Percentiles rank a stretch among this genome's conserved stretches.
Evolutionary conservation across 2,113 vertebrate species (phyloP).

Genomic region (Ailurus styani): DNA sequence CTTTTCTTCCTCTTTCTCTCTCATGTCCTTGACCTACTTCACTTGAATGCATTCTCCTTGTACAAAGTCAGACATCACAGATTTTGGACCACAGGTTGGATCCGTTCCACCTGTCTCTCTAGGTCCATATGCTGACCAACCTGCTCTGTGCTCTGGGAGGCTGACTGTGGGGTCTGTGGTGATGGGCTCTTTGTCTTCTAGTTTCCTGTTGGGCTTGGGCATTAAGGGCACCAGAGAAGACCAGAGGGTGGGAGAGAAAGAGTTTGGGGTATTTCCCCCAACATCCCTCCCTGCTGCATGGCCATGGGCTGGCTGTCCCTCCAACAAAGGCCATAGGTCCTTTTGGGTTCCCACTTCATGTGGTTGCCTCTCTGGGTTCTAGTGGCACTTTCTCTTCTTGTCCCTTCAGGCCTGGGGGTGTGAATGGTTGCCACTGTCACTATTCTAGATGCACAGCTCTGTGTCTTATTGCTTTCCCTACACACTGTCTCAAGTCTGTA

Average conservation of each 20-base stretch:
- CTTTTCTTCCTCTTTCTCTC: not conserved
- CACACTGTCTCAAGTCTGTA: accelerated
- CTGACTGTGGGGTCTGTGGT: not conserved
- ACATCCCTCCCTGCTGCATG: not conserved
- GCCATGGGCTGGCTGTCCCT: not conserved
- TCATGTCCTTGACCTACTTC: not conserved
- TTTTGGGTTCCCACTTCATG: too few relatives aligned
- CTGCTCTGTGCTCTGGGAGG: not conserved
- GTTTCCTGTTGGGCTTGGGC: not conserved
- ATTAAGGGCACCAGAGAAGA: not conserved
- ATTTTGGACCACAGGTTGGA: accelerated
- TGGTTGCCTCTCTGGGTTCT: not conserved
- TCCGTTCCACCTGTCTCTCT: not conserved
- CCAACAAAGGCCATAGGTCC: not conserved
- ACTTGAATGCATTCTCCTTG: not conserved
- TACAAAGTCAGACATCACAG: not conserved
- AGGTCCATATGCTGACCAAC: too few relatives aligned
- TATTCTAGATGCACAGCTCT: not conserved
- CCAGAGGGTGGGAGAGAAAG: not conserved
- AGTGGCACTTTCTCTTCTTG: not conserved
- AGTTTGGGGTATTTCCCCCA: not conserved
- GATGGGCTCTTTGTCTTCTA: not conserved
- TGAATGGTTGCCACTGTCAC: not conserved
- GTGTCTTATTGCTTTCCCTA: not conserved
- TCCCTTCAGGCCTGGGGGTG: not conserved